Evolutionary conservation across 2,113 vertebrate genomes (phyloP), one percentile per base, ranked within the genome.

Genomic region (Colossoma macropomum): DNA sequence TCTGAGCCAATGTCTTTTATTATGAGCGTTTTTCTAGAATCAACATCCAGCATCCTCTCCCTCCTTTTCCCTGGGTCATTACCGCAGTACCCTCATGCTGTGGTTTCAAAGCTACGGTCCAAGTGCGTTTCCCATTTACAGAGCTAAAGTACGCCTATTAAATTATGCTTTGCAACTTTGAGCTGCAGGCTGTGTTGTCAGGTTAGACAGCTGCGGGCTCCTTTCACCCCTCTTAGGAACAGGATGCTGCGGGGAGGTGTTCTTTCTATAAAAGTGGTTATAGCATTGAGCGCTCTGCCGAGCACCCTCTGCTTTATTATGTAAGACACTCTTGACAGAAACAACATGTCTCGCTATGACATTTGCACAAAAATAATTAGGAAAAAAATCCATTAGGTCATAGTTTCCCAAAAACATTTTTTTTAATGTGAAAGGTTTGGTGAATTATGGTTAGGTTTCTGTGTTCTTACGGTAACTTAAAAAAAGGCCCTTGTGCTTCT

Each of bases 241-340:
- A 45, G 34, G 32, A 70, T 70, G 34, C 19, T 70, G 21, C 21
- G 7, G 34, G 34, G 68, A 41, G 68, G 21, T 23, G 68, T 38
- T 69, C 34, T n/a, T 41, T 41, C 68, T 13, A n/a, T 70, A 25
- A 41, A 71, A 45, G 13, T 1, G 13, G 21, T 71, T 69, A 34
- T 21, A 38, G 66, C 3, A 19, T 69, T 69, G 66, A 59, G 23
- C 6, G 9, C 19, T 59, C 59, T 62, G 23, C 59, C 10, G n/a
- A 62, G 59, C 59, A 71, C 68, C 38, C 68, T 25, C 34, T 45
- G 34, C 41, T 41, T 70, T n/a, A 45, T 70, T 70, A 70, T 15
- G 5, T 45, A 41, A 70, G 19, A 45, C 21, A 2, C 17, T 71
- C 34, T 25, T 45, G 68, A 25, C 23, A 27, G 7, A 12, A 27